phyloP scores from a whole-genome alignment of 1,140 invertebrate species.

The Tetramorium simillimum region DNA sequence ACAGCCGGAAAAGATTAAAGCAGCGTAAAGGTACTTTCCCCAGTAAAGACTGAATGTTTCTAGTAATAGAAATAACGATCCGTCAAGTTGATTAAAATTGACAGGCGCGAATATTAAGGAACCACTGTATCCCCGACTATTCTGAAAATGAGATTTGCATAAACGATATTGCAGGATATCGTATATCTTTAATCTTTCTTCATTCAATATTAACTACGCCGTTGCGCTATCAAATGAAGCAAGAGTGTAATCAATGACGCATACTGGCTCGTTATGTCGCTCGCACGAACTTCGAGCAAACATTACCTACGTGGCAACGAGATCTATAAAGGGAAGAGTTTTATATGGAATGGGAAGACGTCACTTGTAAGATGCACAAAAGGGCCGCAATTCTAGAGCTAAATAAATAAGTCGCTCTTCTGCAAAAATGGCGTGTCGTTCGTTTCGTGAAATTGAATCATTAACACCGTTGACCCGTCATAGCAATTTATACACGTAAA shows the following conservation, averaged over 20 bases:
- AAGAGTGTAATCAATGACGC: constrained; percentile 22
- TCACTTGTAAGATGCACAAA: constrained; percentile 24
- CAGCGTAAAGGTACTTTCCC: background rate
- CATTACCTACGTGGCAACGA: background rate
- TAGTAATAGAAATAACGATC: constrained; percentile 3
- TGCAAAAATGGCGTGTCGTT: constrained; percentile 55
- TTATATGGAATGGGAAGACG: background rate
- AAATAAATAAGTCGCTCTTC: constrained; percentile 59
- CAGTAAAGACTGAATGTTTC: background rate
- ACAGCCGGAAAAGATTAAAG: background rate
- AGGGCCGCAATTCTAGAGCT: constrained; percentile 47
- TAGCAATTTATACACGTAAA: constrained; percentile 11
- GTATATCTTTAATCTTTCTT: background rate
- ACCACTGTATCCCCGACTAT: background rate
- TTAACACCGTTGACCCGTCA: constrained; percentile 63
- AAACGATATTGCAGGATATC: background rate
- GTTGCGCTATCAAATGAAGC: constrained; percentile 11
- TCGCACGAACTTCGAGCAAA: background rate
- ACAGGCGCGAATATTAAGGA: constrained; percentile 7
- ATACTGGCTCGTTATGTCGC: background rate
- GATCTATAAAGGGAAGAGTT: background rate
- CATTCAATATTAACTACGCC: constrained; percentile 18
- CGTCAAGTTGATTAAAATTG: constrained; percentile 10
- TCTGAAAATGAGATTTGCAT: background rate
- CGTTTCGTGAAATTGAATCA: constrained; percentile 52